Evolutionary conservation across 2,888 invertebrate genomes (phyloP).

Genomic region (Drosophila ochracea): DNA sequence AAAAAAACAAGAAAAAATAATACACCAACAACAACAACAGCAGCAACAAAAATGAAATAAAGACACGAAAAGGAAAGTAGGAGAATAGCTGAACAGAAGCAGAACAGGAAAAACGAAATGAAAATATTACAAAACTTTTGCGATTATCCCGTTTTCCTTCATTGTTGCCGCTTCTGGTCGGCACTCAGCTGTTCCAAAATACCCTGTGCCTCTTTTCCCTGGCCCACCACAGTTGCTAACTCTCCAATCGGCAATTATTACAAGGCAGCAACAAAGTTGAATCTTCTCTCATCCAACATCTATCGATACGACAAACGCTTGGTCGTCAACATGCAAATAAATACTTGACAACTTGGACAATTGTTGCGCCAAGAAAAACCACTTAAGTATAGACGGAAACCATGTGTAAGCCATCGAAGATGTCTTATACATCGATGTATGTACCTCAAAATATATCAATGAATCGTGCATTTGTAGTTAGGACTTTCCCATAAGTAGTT

Average conservation of each 20-base stretch:
- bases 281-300: slow-evolving; percentile 51
- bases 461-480: not conserved
- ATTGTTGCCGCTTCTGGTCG: slow-evolving; percentile 14
- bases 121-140: slow-evolving; percentile 71
- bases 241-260: slow-evolving; percentile 35
- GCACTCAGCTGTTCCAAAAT: slow-evolving; percentile 7
- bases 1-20: slow-evolving; percentile 20
- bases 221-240: not conserved
- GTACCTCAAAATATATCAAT: not conserved
- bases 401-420: not conserved
- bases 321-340: slow-evolving; percentile 37
- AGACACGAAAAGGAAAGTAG: slow-evolving; percentile 13
- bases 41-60: slow-evolving; percentile 6
- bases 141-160: slow-evolving; percentile 61
- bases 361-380: slow-evolving; percentile 51
- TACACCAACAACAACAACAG: slow-evolving; percentile 8
- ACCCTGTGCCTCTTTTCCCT: not conserved
- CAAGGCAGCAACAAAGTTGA: slow-evolving; percentile 34
- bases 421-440: too few relatives aligned
- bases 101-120: slow-evolving; percentile 53
- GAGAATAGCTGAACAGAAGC: slow-evolving; percentile 25
- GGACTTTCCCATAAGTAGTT: not conserved
- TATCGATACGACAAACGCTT: slow-evolving; percentile 54
- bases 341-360: slow-evolving; percentile 55
- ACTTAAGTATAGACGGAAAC: not conserved